These are phyloP conservation scores for Charaxes varanes DNA, from an alignment of 1,140 invertebrate species.

Conservation along the genomic window DNA sequence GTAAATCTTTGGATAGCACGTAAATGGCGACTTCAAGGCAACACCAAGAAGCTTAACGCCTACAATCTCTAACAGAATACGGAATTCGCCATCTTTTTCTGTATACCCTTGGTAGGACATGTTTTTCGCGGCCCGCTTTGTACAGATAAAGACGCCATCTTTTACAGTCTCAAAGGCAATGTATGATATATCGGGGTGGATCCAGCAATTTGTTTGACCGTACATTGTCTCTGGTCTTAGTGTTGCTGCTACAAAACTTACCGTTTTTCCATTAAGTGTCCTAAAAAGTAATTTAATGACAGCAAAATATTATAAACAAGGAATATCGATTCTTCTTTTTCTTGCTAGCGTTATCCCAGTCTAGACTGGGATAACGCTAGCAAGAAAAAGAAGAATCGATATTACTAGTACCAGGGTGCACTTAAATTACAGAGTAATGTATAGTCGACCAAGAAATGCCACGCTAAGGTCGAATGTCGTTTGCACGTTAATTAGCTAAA, in stretches of 20 bases:
- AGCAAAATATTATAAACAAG: slow-evolving; percentile 8
- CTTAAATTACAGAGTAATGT: too few species aligned
- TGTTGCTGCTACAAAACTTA: slow-evolving; percentile 97
- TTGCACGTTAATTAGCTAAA: too few species aligned
- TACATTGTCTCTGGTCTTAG: slow-evolving; percentile 99
- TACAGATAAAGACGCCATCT: slow-evolving; percentile 91
- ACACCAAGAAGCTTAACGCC: slow-evolving; percentile 89
- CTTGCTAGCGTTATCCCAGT: too few species aligned
- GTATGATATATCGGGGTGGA: slow-evolving; percentile 96
- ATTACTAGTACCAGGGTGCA: too few species aligned
- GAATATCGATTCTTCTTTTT: too few species aligned
- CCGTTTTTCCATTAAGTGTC: slow-evolving; percentile 71
- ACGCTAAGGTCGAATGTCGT: too few species aligned
- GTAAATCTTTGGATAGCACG: slow-evolving; percentile 89
- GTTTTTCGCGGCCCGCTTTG: slow-evolving; percentile 90
- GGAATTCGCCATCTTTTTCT: slow-evolving; percentile 84
- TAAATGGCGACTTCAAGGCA: slow-evolving; percentile 88
- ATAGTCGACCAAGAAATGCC: too few species aligned
- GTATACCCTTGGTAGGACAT: slow-evolving; percentile 98
- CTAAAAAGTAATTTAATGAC: too few species aligned
- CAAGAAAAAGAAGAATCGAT: too few species aligned
- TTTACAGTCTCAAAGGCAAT: slow-evolving; percentile 86
- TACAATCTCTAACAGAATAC: slow-evolving; percentile 80
- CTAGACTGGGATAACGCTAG: too few species aligned
- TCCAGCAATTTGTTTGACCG: slow-evolving; percentile 99